Evolutionary conservation across 2,888 invertebrate species (phyloP), one percentile per base, ranked within the genome.

Genomic region (Lathronympha strigana): DNA sequence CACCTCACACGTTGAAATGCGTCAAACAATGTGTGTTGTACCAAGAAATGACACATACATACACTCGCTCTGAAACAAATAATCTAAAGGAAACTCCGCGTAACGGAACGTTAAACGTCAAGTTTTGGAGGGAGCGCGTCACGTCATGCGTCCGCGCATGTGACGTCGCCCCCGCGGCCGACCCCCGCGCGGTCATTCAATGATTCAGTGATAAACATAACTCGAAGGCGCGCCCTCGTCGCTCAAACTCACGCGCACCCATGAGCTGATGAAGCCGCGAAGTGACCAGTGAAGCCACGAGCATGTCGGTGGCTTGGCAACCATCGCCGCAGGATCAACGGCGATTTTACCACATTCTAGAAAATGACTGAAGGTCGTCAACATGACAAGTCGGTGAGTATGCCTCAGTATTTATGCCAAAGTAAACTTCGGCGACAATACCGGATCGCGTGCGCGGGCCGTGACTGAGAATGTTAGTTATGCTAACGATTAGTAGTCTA

Each of bases 321-420:
- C 90, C 88, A 80, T 87, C 86, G 80, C 88, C 89, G 87, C 88
- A 90, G 82, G 84, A 81, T 81, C 83, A 82, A 79, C 86, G 91
- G 88, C 90, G 90, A 81, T 90, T 89, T 83, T 90, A 90, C 88
- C 90, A 91, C 78, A 91, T 89, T 82, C 83, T 92, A 81, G 91
- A 91, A 90, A 91, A 92, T 92, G 91, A 91, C 91, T 91, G 91
- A 91, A 83, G 88, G 88, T 79, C 79, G 81, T 74, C 83, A 83
- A 77, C 83, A 90, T 91, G 90, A 86, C 76, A 88, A 88, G 82
- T 84, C 90, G 88, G 91, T 92, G 81, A 91, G 91, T 89, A 75
- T 45, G 40, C n/a, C n/a, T n/a, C n/a, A 36, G 45, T 55, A 19
- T 43, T 28, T 31, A 53, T 62, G 53, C 66, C 66, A 61, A 60